phyloP scores from a whole-genome alignment of 1,140 invertebrate genomes.

The Zaprionus ornatus region DNA sequence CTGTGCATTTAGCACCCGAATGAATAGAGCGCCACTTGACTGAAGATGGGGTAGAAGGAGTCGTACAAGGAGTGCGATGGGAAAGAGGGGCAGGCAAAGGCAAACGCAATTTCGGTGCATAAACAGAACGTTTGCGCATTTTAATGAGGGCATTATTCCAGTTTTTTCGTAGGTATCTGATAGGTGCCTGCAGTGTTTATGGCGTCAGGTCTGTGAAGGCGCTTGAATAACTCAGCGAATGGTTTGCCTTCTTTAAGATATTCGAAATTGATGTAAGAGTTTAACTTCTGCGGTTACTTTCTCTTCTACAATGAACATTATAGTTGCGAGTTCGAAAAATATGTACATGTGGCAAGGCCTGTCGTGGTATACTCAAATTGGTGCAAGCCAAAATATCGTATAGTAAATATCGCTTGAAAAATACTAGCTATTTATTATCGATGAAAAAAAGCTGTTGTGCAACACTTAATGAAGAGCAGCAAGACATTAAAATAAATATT shows the following conservation, averaged over 20 bases:
- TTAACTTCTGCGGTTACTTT: no score
- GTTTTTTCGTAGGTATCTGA: slow-evolving; percentile 4
- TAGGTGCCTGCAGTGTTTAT: slow-evolving; percentile 15
- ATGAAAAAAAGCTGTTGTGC: no score
- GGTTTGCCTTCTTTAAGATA: neutral
- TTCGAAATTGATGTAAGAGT: neutral
- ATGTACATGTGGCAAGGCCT: no score
- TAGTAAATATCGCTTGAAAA: no score
- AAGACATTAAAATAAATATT: no score
- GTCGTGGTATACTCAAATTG: no score
- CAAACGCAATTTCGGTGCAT: slow-evolving; percentile 60
- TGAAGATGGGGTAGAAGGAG: neutral
- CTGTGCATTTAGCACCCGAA: slow-evolving; percentile 49
- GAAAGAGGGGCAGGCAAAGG: neutral
- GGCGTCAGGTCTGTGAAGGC: neutral
- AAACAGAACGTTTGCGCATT: slow-evolving; percentile 77
- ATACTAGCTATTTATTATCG: no score
- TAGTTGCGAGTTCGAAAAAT: no score
- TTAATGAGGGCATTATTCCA: slow-evolving; percentile 61
- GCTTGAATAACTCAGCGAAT: neutral
- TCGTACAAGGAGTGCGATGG: slow-evolving; percentile 9
- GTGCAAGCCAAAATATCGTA: no score
- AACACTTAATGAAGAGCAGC: no score
- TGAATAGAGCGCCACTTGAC: slow-evolving; percentile 44
- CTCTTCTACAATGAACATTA: no score